Base-by-base conservation (phyloP, 2,113 vertebrate genomes). In the Rafetus swinhoei region DNA sequence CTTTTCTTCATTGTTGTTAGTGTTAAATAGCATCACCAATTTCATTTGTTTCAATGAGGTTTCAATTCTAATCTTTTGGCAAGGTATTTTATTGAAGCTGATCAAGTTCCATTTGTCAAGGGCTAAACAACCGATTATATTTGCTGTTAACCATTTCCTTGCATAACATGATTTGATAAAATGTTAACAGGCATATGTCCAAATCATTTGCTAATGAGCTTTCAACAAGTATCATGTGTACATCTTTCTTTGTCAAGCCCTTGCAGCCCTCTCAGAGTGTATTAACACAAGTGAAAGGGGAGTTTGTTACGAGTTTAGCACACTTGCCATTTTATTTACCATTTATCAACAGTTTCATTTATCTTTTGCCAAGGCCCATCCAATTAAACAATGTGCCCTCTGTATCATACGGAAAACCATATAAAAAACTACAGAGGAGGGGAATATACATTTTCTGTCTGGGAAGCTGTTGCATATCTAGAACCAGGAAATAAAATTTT, bases 281-380 rank as follows among this genome's bases (percentile, higher is more conserved):
- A 93, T 82, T 69, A 16, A 54, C 29, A 69, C 50, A 93, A 89
- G 88, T 89, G 57, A 82, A 93, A 93, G 69, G 15, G 18, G 12
- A 1, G 80, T 14, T 80, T 27, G 0, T 89, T 81, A 81, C 0
- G 0, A 4, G 13, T 90, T 72, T 87, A 82, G 83, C 7, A 93
- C 79, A 1, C 21, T 79, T 1, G 57, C 1, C 10, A 21, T 94
- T 93, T 79, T 76, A 83, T 93, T 86, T 88, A 2, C 3, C 87
- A 24, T 88, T 9, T 22, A 83, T 86, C 81, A 81, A 94, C 0
- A 21, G 2, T 15, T 56, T 27, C 0, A 8, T 24, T 5, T 29
- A 24, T 39, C 59, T 79, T 60, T 74, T 56, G 1, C 32, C 21
- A 9, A 50, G 50, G 13, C 1, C 56, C 72, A n/a, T 79, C 18